Evolutionary conservation across 2,797 vertebrate species (phyloP), one percentile per base, ranked within the genome.

Genomic region (Sebastes cheni): DNA sequence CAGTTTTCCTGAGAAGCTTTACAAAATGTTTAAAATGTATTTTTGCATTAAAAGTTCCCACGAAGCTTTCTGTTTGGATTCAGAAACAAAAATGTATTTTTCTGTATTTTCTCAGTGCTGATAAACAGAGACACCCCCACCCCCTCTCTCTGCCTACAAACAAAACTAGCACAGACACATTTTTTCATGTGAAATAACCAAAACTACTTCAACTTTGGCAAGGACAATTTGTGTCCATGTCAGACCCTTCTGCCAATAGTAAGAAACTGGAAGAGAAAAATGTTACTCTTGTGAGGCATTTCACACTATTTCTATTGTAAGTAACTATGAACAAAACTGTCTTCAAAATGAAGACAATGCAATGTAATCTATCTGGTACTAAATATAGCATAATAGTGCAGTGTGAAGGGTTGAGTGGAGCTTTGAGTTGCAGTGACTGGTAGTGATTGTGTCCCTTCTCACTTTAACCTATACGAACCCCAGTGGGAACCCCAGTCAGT

Each of bases 381-480:
- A 77, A 27, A 55, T 56, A 6, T 6, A 27, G 23, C 20, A 20
- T 13, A 16, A 23, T 8, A 34, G 18, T 65, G 14, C 6, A 59
- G 46, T 29, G 25, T 18, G 22, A 60, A 54, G 30, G 27, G 25
- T 30, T 25, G 9, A 66, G 62, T 8, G 20, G 2, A 50, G 52
- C 16, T 60, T 25, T 62, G n/a, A 80, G 32, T n/a, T 23, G 5
- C 36, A 58, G 27, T 55, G 27, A 42, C 18, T 56, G 27, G 6
- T 66, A 55, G 60, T 61, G 18, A 82, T 42, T 54, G 34, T 42
- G 18, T 64, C 10, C 29, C 52, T 34, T 34, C 9, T 79, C 54
- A 42, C 27, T 75, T 82, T 50, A 68, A 80, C 72, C 67, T 60
- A 13, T 55, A 6, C 59, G 46, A 61, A 59, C 46, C 42, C 55